These are phyloP conservation scores for Diorhabda elongata DNA, from an alignment of 1,140 invertebrate genomes.

Conservation along the genomic window DNA sequence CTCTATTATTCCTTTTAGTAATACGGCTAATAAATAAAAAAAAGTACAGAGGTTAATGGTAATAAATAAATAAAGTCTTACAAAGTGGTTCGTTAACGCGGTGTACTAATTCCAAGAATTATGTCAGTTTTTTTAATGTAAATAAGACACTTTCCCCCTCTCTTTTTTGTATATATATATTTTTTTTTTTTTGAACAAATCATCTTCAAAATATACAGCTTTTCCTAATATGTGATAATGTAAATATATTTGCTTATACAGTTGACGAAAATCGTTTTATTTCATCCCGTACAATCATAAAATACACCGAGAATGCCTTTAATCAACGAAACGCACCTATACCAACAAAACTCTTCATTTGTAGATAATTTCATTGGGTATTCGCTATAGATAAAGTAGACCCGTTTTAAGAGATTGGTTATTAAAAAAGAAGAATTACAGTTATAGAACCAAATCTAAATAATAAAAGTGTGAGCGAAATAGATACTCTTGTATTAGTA, in stretches of 20 bases:
- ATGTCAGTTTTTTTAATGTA: conserved; percentile 14
- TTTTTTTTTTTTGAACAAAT: not conserved
- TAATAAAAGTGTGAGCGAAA: too few species aligned
- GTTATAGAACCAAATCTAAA: too few species aligned
- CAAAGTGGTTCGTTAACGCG: not conserved
- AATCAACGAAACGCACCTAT: too few species aligned
- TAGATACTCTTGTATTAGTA: too few species aligned
- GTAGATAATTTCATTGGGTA: too few species aligned
- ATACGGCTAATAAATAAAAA: conserved; percentile 10
- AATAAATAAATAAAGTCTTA: not conserved
- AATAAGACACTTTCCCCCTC: conserved; percentile 8
- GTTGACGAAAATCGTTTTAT: not conserved
- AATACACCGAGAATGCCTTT: too few species aligned
- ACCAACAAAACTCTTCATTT: too few species aligned
- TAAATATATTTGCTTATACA: conserved; percentile 25
- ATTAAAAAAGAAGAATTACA: too few species aligned
- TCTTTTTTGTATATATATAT: conserved; percentile 13
- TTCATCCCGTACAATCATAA: too few species aligned
- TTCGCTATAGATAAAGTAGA: too few species aligned
- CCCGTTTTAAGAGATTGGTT: too few species aligned
- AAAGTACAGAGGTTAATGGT: conserved; percentile 10
- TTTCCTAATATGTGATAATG: conserved; percentile 33
- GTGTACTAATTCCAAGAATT: conserved; percentile 14
- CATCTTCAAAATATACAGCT: conserved; percentile 19
- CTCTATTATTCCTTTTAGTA: not conserved